Evolutionary conservation across 1,140 invertebrate species (phyloP), one percentile per base, ranked within the genome.

Genomic region (Nephotettix cincticeps): DNA sequence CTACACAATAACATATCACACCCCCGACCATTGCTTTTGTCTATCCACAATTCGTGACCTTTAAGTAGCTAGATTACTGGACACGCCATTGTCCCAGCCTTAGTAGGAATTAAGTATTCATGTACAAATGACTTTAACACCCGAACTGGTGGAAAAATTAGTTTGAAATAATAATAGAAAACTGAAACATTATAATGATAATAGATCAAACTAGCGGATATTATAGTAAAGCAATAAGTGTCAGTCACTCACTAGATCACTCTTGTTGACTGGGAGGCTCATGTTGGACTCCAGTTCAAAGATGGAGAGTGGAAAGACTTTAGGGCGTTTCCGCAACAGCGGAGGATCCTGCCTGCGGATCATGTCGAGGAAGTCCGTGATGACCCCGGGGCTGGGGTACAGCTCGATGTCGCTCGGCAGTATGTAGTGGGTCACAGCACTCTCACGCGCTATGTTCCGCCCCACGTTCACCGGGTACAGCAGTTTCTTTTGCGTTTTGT

Each of bases 401-500:
- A 96, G 84, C 79, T 96, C 93, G 73, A 95, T 93, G 79, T 96
- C 94, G 14, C 92, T 93, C 4, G 93, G 90, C 70, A 97, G 84
- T 40, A 97, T 86, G 79, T 90, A 94, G 78, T 94, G 87, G 14
- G 95, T 95, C 25, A 89, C 81, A 9, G 94, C 90, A 9, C 88
- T 86, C 76, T 94, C 91, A 11, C 94, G 84, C 0, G 93, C 94
- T 14, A 96, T 86, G 78, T 96, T 96, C 11, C 94, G 82, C 0
- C 91, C 93, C 0, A 95, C 91, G 78, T 96, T 95, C 14, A 96
- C 92, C 0, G 94, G 94, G 79, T 96, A 96, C 0, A 93, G 79
- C 0, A 95, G 82, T 76, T 89, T 92, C 78, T 91, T 93, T 67
- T 91, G 86, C 21, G 85, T 87, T 79, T 93, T 94, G 80, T 93